Base-by-base conservation (phyloP, 2,797 vertebrate genomes). In the Notolabrus celidotus region DNA sequence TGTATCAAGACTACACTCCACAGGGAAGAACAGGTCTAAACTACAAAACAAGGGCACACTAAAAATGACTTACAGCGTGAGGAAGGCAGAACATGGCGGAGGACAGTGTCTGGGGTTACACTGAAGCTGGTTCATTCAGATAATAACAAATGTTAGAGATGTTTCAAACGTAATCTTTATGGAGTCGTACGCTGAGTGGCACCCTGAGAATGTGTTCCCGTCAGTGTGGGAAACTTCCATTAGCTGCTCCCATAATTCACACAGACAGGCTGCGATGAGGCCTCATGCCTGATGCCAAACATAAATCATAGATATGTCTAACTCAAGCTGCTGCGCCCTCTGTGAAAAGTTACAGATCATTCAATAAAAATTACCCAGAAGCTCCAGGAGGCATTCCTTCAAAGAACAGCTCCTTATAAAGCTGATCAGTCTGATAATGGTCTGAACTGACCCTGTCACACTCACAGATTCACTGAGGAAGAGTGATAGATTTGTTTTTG, bases 191-290 rank as follows among this genome's bases (percentile, higher is more conserved):
- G 51, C 41, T 20, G 23, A 61, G 36, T 45, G 60, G 46, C 19
- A 80, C 59, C 45, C 47, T 51, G 39, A 58, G 74, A 81, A n/a
- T 51, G 34, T 42, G 12, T 59, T 68, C 39, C 68, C 76, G 47
- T 58, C 7, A 27, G 39, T 17, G 68, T 74, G 64, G 67, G 63
- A 68, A 71, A 84, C 34, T 62, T 70, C 61, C 29, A 79, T 79
- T 78, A 84, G 64, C 74, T 79, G 77, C 71, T 65, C 12, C 53
- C 71, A 86, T 89, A 88, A 85, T 60, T 89, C 87, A 90, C 17
- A 41, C 11, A 63, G 86, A 86, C 84, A 88, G 77, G 45, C 42
- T 53, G 42, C 73, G 74, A 71, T 74, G 72, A 82, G 71, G 56
- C 33, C 64, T 60, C 68, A 59, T 71, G 72, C 59, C 63, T 55